Base-by-base conservation (phyloP, 2,888 invertebrate species). In the Synanthedon tipuliformis region DNA sequence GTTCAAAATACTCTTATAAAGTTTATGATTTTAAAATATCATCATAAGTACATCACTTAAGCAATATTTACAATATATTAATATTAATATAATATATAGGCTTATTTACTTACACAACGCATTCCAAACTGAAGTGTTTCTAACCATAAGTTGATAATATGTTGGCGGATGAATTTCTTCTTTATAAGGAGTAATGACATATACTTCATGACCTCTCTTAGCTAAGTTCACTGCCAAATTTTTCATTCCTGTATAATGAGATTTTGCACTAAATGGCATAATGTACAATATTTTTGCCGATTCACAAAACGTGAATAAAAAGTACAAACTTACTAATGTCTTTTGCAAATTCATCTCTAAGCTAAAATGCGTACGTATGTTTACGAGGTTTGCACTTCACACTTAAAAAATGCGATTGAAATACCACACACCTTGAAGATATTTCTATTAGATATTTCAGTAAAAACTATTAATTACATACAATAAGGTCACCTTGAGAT, bases 231-330 rank as follows among this genome's bases (percentile, higher is more conserved):
- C 8, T 3, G 57, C 57, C 11, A 59, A 50, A 12, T 55, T 53
- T 23, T 55, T 59, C 55, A 56, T 57, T 0, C 56, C 55, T 12
- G 53, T 55, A 45, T 57, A 59, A 49, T 59, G 59, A 10, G 59
- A 59, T 50, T 41, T 53, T 3, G 58, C 59, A 10, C 55, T 54
- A 16, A 58, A 59, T 18, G 59, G 59, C 55, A 59, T 56, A 0
- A 58, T 23, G 8, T 56, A 55, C 8, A 59, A 52, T 34, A 59
- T 56, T 23, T 58, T 59, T 10, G 58, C 56, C 4, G 57, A 41
- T 52, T 59, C 55, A 16, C 52, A 52, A 16, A 52, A 4, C 41
- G 52, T 40, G 1, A 53, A 2, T 15, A 40, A 41, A 3, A 48
- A 34, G 16, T 50, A 8, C 27, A 53, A 10, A 12, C 52, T 40